A percentile compares a stretch with the other conserved stretches of the same genome.
phyloP scores from a whole-genome alignment of 1,140 invertebrate genomes.

The Armadillidium nasatum region DNA sequence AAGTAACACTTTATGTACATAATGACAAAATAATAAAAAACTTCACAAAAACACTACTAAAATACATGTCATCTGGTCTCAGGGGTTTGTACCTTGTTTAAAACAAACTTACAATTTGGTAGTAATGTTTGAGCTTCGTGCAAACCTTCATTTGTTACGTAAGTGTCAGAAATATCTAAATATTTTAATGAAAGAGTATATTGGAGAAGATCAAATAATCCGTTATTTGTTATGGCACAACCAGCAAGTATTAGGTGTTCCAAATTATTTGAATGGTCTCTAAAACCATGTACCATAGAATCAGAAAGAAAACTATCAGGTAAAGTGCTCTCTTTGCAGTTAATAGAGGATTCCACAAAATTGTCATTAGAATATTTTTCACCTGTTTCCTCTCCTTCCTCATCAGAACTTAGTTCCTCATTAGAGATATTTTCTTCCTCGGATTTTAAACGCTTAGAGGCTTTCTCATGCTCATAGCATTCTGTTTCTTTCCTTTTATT shows the following conservation, averaged over 20 bases:
- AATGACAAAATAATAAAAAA: too few species aligned
- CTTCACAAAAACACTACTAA: too few species aligned
- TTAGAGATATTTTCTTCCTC: neutral
- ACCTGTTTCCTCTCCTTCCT: conserved; percentile 2
- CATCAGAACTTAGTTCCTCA: neutral
- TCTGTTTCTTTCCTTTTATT: conserved; percentile 31
- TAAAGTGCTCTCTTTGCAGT: neutral
- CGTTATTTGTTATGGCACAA: conserved; percentile 40
- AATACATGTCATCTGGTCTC: too few species aligned
- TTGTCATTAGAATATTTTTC: neutral
- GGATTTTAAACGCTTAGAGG: conserved; percentile 1
- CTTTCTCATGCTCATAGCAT: conserved; percentile 23
- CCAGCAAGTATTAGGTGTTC: conserved; percentile 35
- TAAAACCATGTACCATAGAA: conserved; percentile 29
- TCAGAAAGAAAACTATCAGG: conserved; percentile 38
- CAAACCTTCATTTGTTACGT: neutral
- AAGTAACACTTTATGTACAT: too few species aligned
- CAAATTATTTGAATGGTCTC: conserved; percentile 30
- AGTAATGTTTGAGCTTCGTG: neutral
- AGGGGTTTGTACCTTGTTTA: too few species aligned
- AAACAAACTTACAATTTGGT: neutral
- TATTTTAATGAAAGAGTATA: neutral
- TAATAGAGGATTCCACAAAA: neutral
- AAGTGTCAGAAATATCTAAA: neutral
- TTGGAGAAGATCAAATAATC: conserved; percentile 29